Conservation (phyloP, 1,140 invertebrate genomes). For the Aphis craccivora region DNA sequence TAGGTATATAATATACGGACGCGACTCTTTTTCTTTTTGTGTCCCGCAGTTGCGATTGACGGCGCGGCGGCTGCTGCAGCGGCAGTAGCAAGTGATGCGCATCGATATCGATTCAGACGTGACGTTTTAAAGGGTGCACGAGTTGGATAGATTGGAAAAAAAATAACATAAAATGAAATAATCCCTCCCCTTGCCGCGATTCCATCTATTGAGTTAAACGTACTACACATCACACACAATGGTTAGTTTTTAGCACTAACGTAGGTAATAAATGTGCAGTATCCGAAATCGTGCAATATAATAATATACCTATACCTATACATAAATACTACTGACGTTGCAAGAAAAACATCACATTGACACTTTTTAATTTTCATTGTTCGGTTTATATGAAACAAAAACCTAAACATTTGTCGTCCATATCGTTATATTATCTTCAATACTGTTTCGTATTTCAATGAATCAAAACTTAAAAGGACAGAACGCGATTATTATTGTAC, state of each 20-base stretch:
- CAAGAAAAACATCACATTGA: neutral
- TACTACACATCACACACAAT: neutral
- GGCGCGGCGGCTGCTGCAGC: neutral
- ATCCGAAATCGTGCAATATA: neutral
- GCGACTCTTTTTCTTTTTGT: conserved; percentile 37
- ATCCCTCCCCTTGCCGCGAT: neutral
- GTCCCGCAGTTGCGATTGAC: conserved; percentile 18
- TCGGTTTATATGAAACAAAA: neutral
- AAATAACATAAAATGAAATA: neutral
- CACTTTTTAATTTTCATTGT: neutral
- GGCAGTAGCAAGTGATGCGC: conserved; percentile 37
- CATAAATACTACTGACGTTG: neutral
- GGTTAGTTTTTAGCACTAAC: neutral
- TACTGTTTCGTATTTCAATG: neutral
- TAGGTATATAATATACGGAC: neutral
- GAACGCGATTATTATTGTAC: neutral
- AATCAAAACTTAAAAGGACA: neutral
- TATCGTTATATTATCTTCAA: conserved; percentile 18
- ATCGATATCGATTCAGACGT: conserved; percentile 43
- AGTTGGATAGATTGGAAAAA: conserved; percentile 1
- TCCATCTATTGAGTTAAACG: neutral
- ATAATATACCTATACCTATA: too few species aligned
- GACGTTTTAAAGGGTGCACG: conserved; percentile 33
- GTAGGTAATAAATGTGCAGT: neutral
- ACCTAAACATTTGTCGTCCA: neutral